A percentile compares a stretch with the other conserved stretches of the same genome.
Evolutionary conservation across 2,888 invertebrate genomes (phyloP).

Genomic region (Caenorhabditis sp.): DNA sequence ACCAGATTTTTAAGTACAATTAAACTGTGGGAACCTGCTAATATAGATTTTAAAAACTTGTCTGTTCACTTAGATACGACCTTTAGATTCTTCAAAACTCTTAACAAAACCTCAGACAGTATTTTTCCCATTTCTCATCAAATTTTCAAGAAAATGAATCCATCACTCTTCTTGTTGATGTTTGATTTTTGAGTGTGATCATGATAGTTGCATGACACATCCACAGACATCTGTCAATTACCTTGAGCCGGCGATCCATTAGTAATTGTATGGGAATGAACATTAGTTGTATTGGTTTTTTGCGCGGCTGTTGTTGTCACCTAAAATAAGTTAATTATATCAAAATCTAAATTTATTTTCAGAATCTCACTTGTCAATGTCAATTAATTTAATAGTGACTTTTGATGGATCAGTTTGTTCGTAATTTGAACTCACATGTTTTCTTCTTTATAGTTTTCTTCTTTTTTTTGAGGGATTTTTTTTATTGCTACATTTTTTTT

Average conservation of each 20-base stretch:
- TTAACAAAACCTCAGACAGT: no score
- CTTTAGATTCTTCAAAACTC: no score
- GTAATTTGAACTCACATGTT: slow-evolving; percentile 6
- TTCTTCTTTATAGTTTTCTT: slow-evolving; percentile 12
- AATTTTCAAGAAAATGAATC: neutral
- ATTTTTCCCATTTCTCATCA: no score
- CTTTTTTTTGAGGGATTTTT: slow-evolving; percentile 7
- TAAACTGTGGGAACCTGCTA: no score
- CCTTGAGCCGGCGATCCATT: slow-evolving; percentile 7
- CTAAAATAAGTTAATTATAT: neutral
- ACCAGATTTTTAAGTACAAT: no score
- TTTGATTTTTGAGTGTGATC: neutral
- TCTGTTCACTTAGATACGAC: no score
- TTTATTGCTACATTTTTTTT: neutral
- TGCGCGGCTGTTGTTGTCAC: neutral
- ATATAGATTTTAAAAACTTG: no score
- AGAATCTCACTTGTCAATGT: neutral
- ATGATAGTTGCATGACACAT: neutral
- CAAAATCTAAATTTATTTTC: slow-evolving; percentile 1
- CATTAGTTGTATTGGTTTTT: neutral
- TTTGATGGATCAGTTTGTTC: neutral
- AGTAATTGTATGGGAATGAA: slow-evolving; percentile 3
- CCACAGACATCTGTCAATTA: neutral
- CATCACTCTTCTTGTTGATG: neutral
- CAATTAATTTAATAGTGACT: neutral